Evolutionary conservation across 1,140 invertebrate species (phyloP), one percentile per base, ranked within the genome.

Genomic region (Trichoplusia ni): DNA sequence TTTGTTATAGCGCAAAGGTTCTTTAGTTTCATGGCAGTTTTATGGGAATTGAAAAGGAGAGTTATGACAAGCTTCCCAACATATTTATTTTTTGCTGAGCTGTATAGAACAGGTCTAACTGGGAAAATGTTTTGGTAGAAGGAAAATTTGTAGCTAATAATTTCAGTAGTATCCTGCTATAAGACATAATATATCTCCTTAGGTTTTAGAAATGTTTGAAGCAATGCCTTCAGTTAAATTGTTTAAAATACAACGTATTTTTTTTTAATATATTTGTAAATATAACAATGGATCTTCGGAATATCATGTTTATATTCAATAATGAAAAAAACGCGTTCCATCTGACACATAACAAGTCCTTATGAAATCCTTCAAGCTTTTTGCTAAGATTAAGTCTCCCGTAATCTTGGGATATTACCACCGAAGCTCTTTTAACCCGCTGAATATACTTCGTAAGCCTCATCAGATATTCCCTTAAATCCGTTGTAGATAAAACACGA

Each of bases 381-480:
- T 51, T 51, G 47, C 35, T 51, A 51, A 51, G 47, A 35, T 35
- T 35, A 51, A 51, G 29, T 33, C 47, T 19, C 4, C 7, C 27
- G 42, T 51, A 51, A 51, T 51, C 47, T 51, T 51, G n/a, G 47
- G 29, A 33, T 51, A 35, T 51, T 51, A 51, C 47, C 29, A 14
- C 27, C 27, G 46, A 25, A 35, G 16, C 29, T 51, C 47, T 51
- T 51, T 35, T 51, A 35, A 51, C 29, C 6, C 7, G 1, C 44
- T 16, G 8, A 9, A 18, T 49, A 49, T 31, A 14, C 25, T 7
- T 4, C 25, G 13, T 31, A 31, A 49, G 46, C 46, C 46, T 49
- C 46, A 49, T 49, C 18, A 25, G 25, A 9, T 49, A 49, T 31
- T 31, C 46, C 11, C 42, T 31, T 49, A 49, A 49, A 31, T 23